These are phyloP conservation scores for Microhierax caerulescens DNA, from an alignment of 2,797 vertebrate genomes.

Conservation along the genomic window DNA sequence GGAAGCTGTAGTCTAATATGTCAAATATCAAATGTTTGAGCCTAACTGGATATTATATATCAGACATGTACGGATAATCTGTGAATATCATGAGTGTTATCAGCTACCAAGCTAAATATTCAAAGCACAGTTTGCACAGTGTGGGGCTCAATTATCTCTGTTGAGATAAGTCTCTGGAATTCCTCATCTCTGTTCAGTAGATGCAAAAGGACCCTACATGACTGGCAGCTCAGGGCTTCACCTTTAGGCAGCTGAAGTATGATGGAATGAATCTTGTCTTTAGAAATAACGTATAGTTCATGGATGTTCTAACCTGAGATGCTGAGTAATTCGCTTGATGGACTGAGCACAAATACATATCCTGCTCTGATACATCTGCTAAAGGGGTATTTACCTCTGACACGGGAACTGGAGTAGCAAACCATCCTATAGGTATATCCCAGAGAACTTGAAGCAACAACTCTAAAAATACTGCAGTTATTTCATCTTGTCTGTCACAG, in stretches of 20 bases:
- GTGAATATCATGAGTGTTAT: not conserved
- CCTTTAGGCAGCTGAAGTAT: not conserved
- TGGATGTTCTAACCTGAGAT: not conserved
- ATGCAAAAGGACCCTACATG: not conserved
- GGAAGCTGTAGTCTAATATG: not conserved
- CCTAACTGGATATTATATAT: not conserved
- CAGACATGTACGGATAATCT: not conserved
- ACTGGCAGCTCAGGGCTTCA: not conserved
- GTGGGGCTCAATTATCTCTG: not conserved
- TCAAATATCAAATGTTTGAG: not conserved
- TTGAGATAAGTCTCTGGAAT: not conserved
- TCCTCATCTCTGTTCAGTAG: not conserved
- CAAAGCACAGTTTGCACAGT: not conserved
- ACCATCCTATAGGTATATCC: not conserved
- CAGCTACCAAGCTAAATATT: not conserved
- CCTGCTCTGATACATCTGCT: not conserved
- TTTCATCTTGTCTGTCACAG: not conserved
- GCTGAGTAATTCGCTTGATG: not conserved
- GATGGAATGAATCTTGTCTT: not conserved
- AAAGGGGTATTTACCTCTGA: not conserved
- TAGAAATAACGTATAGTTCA: not conserved
- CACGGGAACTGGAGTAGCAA: not conserved
- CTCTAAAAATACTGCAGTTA: not conserved
- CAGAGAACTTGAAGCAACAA: not conserved
- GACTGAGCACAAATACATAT: not conserved